phyloP scores from a whole-genome alignment of 2,797 vertebrate genomes.

The Picus viridis region DNA sequence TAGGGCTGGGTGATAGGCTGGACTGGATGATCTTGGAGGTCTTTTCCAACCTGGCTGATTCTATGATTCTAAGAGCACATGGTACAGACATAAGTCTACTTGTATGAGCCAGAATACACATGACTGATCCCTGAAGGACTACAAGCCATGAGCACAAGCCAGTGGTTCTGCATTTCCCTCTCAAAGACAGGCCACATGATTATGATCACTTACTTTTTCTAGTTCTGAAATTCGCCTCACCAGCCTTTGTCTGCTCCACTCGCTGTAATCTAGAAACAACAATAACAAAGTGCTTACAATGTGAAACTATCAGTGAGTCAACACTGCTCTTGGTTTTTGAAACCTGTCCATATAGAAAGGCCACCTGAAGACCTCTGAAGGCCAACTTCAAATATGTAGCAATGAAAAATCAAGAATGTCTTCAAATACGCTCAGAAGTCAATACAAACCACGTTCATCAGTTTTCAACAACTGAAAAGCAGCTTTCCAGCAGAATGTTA shows the following conservation, averaged over 20 bases:
- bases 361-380: background rate
- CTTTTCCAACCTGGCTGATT: too few relatives aligned
- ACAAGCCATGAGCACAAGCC: background rate
- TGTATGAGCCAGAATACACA: background rate
- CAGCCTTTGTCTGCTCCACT: constrained; percentile 91
- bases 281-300: background rate
- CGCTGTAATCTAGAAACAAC: constrained; percentile 82
- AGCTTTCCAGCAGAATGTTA: background rate
- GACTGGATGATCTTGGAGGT: too few relatives aligned
- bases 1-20: too few relatives aligned
- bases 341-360: background rate
- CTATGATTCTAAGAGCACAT: too few relatives aligned
- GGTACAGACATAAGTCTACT: background rate
- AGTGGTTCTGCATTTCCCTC: background rate
- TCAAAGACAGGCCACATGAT: background rate
- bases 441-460: background rate
- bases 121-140: background rate
- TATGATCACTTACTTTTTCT: constrained; percentile 85
- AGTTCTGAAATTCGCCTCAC: constrained; percentile 84
- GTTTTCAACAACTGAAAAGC: background rate
- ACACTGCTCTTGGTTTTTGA: background rate
- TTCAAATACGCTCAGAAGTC: background rate
- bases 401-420: background rate
- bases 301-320: background rate
- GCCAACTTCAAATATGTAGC: background rate